Conservation (phyloP, 2,888 invertebrate genomes). For the Matsumyia berberina region DNA sequence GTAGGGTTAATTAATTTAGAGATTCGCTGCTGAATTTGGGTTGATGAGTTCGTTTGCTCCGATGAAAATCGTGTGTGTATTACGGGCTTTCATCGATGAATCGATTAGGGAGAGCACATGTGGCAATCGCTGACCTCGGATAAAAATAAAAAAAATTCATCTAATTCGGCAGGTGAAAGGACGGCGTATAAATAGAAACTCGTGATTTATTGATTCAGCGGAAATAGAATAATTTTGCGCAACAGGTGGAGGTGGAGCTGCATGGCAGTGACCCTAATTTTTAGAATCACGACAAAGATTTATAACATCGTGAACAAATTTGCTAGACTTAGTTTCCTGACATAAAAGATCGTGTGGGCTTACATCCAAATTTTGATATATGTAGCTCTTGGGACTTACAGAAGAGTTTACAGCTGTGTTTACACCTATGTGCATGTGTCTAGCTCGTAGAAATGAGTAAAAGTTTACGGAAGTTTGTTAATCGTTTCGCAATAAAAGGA, state of each 20-base stretch:
- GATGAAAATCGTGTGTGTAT: not conserved
- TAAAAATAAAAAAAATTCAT: not conserved
- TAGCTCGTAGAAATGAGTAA: too few species aligned
- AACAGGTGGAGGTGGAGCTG: constrained; percentile 3
- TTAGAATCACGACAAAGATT: too few species aligned
- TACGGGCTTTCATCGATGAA: not conserved
- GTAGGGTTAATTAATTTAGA: constrained; percentile 35
- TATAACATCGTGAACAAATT: too few species aligned
- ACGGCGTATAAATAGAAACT: constrained; percentile 3
- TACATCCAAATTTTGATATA: too few species aligned
- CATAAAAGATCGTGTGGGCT: too few species aligned
- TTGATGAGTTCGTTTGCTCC: constrained; percentile 1
- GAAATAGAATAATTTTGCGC: not conserved
- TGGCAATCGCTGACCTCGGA: constrained; percentile 1
- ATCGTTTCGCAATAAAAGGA: too few species aligned
- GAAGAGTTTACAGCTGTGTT: too few species aligned
- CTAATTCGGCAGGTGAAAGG: not conserved
- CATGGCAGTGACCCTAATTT: not conserved
- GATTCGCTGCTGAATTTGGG: not conserved
- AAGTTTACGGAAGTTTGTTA: too few species aligned
- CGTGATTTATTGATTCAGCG: constrained; percentile 7
- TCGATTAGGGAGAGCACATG: not conserved
- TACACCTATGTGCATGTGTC: too few species aligned
- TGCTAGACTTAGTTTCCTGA: too few species aligned
- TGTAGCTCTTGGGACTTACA: too few species aligned